Percentiles rank a stretch among this genome's conserved stretches.
phyloP scores from a whole-genome alignment of 2,113 vertebrate genomes.

The Notechis scutatus region DNA sequence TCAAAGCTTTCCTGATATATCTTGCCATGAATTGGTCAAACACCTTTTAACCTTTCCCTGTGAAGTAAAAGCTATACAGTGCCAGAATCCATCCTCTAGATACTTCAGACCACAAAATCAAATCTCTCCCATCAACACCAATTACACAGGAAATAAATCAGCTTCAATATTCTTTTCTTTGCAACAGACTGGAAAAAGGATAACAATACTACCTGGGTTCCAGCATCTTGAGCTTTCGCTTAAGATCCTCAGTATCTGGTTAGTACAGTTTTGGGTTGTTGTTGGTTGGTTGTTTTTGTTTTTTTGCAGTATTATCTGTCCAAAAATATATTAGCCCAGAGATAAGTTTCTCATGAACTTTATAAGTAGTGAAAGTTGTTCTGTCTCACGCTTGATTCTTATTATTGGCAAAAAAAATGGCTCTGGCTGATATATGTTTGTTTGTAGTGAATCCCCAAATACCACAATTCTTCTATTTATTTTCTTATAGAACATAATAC shows the following conservation, averaged over 20 bases:
- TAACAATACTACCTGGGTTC: background rate
- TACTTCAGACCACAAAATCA: background rate
- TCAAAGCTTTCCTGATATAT: background rate
- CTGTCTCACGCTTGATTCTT: background rate
- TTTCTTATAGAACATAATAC: background rate
- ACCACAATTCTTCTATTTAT: background rate
- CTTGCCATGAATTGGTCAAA: background rate
- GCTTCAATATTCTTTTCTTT: background rate
- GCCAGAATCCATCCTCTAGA: background rate
- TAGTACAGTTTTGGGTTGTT: background rate
- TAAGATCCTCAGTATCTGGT: background rate
- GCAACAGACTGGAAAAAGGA: background rate
- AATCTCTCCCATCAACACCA: background rate
- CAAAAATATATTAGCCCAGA: background rate
- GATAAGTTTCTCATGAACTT: background rate
- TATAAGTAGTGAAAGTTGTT: background rate
- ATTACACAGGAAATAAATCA: background rate
- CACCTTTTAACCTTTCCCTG: background rate
- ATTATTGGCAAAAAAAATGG: background rate
- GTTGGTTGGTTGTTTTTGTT: background rate
- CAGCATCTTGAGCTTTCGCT: background rate
- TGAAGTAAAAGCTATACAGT: background rate
- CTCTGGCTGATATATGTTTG: background rate
- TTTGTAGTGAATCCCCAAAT: background rate
- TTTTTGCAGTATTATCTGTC: background rate